Evolutionary conservation across 1,140 invertebrate genomes (phyloP).

Genomic region (Steinernema feltiae): DNA sequence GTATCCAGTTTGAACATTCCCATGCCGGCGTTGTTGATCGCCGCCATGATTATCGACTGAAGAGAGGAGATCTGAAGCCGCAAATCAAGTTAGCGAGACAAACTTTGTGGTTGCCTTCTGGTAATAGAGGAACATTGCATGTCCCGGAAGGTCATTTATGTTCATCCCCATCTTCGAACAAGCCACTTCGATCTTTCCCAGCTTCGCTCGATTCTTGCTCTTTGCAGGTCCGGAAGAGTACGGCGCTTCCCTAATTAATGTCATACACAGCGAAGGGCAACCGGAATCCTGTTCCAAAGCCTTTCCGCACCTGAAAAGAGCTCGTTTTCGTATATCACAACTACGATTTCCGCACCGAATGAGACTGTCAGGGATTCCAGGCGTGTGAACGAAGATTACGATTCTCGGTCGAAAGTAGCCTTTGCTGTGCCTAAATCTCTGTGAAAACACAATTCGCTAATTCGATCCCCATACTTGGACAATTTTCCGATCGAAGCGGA

Average conservation of each 20-base stretch:
- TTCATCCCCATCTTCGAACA: neutral
- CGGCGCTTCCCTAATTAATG: neutral
- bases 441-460: too few species aligned
- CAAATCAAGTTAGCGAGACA: neutral
- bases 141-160: neutral
- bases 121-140: constrained; percentile 8
- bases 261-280: neutral
- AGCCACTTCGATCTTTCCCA: neutral
- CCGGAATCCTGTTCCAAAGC: neutral
- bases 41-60: neutral
- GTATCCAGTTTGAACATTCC: constrained; percentile 4
- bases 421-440: neutral
- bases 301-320: too few species aligned
- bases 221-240: neutral
- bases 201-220: neutral
- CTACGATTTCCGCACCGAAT: neutral
- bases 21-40: neutral
- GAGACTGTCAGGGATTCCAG: neutral
- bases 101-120: neutral
- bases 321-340: too few species aligned
- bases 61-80: neutral
- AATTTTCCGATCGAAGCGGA: neutral
- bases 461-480: too few species aligned
- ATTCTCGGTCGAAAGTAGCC: neutral
- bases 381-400: neutral